These are phyloP conservation scores for Hirtodrosophila histrioides DNA, from an alignment of 2,888 invertebrate species.

Conservation along the genomic window DNA sequence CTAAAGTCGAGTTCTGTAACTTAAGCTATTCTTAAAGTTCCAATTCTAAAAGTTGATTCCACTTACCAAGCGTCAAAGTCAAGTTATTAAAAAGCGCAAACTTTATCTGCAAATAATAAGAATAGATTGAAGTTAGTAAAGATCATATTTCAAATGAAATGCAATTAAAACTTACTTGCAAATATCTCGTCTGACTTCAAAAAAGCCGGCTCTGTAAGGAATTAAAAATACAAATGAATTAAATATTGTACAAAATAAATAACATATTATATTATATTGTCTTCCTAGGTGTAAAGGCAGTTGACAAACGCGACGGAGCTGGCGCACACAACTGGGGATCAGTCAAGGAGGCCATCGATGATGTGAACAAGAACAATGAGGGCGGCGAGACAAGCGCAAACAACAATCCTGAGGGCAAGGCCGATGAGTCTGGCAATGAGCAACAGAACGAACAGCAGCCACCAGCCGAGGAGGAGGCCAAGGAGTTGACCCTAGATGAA, in stretches of 20 bases:
- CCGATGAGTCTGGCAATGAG: conserved; percentile 83
- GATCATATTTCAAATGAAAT: too few relatives aligned
- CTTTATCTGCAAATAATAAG: conserved; percentile 9
- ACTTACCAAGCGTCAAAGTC: conserved; percentile 12
- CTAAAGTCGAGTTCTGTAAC: too few relatives aligned
- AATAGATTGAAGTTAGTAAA: background rate
- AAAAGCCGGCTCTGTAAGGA: background rate
- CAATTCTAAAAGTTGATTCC: background rate
- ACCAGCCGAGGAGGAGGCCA: conserved; percentile 89
- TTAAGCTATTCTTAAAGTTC: too few relatives aligned
- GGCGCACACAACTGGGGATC: conserved; percentile 99
- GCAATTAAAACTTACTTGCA: too few relatives aligned
- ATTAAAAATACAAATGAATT: background rate
- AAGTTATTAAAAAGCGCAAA: background rate
- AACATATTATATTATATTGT: background rate
- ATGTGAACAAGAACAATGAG: conserved; percentile 79
- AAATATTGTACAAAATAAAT: background rate
- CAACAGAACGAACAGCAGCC: conserved; percentile 85
- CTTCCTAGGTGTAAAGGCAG: conserved; percentile 89
- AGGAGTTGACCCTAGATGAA: conserved; percentile 96
- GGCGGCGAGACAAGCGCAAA: conserved; percentile 66
- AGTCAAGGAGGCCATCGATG: conserved; percentile 94
- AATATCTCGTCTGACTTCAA: background rate
- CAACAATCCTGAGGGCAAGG: conserved; percentile 79
- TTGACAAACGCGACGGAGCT: conserved; percentile 97